These are phyloP conservation scores for Nemurella pictetii DNA, from an alignment of 2,888 invertebrate species.

Conservation along the genomic window DNA sequence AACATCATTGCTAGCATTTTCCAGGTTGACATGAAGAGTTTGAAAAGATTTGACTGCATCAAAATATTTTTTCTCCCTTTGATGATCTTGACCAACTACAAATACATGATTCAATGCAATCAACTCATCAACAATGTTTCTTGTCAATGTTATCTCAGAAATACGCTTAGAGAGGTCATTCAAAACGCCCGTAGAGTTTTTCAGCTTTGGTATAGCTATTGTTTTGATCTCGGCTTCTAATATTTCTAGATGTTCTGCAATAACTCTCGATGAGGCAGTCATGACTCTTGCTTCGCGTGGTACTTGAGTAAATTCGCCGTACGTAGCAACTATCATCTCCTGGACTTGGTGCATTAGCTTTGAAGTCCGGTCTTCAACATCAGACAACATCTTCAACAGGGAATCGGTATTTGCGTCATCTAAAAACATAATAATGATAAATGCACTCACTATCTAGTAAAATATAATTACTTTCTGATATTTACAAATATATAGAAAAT, in stretches of 20 bases:
- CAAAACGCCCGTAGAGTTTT: conserved; percentile 63
- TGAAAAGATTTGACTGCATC: conserved; percentile 59
- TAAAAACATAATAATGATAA: conserved; percentile 25
- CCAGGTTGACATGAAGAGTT: conserved; percentile 54
- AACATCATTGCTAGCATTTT: conserved; percentile 57
- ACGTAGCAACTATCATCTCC: conserved; percentile 61
- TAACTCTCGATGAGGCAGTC: neutral
- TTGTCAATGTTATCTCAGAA: conserved; percentile 59
- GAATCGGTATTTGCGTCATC: conserved; percentile 58
- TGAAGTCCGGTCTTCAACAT: conserved; percentile 60
- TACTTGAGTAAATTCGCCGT: conserved; percentile 62
- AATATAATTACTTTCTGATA: no score
- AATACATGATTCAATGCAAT: conserved; percentile 52
- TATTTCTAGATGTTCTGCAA: neutral
- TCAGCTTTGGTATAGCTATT: conserved; percentile 48
- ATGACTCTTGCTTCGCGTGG: conserved; percentile 47
- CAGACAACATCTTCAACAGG: conserved; percentile 62
- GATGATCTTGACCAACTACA: conserved; percentile 49
- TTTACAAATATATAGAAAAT: no score
- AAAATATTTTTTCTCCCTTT: conserved; percentile 49
- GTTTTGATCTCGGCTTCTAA: neutral
- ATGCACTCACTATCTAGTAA: no score
- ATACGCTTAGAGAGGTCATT: conserved; percentile 59
- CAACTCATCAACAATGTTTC: conserved; percentile 55
- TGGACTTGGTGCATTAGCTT: conserved; percentile 64